Evolutionary conservation across 1,140 invertebrate genomes (phyloP).

Genomic region (Drosophila serrata): DNA sequence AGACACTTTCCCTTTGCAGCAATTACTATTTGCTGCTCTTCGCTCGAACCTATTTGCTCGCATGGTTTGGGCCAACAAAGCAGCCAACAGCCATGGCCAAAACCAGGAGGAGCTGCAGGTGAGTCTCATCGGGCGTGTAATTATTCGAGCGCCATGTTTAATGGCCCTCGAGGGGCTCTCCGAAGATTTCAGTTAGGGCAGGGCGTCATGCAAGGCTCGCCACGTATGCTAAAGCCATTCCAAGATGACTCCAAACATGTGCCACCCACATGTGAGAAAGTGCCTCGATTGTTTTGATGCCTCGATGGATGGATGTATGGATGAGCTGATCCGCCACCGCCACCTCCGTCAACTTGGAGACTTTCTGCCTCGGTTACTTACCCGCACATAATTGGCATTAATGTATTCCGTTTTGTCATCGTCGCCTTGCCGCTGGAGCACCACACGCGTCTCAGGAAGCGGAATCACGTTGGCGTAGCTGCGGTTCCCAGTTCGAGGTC

Average conservation of each 20-base stretch:
- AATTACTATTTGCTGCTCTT: conserved; percentile 38
- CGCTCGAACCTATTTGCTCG: conserved; percentile 34
- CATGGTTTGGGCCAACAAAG: conserved; percentile 37
- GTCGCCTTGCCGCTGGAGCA: conserved; percentile 89
- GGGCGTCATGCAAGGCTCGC: conserved; percentile 48
- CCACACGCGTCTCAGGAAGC: conserved; percentile 94
- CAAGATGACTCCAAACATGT: conserved; percentile 3
- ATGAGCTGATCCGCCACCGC: conserved; percentile 24
- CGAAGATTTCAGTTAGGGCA: conserved; percentile 26
- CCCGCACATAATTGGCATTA: conserved; percentile 95
- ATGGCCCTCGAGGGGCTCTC: conserved; percentile 31
- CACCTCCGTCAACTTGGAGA: conserved; percentile 25
- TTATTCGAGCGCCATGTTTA: conserved; percentile 58
- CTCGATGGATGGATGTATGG: conserved; percentile 1
- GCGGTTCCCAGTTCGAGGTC: conserved; percentile 51
- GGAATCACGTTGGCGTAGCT: conserved; percentile 97
- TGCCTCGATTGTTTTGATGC: conserved; percentile 62
- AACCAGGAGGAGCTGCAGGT: conserved; percentile 26
- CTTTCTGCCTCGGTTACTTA: conserved; percentile 81
- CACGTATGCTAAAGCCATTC: conserved; percentile 24
- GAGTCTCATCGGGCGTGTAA: conserved; percentile 55
- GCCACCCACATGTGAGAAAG: conserved; percentile 20
- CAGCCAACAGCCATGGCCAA: conserved; percentile 31
- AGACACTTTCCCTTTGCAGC: conserved; percentile 40
- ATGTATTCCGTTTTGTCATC: conserved; percentile 95